Base-by-base conservation (phyloP, 2,797 vertebrate species). In the Euthynnus affinis region DNA sequence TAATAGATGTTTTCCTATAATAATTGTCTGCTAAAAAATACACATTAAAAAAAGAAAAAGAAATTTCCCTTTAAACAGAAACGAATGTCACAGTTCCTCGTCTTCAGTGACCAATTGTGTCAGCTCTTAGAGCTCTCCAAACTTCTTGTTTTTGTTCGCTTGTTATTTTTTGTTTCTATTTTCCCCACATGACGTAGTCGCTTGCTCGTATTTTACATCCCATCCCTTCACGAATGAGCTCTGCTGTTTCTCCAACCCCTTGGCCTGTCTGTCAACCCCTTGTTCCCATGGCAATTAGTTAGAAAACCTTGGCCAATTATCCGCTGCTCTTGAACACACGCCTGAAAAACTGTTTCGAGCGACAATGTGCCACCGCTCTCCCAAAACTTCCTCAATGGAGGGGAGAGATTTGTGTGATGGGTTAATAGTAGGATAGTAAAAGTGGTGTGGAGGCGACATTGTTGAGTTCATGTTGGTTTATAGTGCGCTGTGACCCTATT, bases 331-430 rank as follows among this genome's bases (percentile, higher is more conserved):
- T 15, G 61, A 85, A 84, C 80, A 27, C 74, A 27, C 44, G 60
- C 73, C 17, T 64, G 34, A 88, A 76, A 83, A 89, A 86, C 71
- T 22, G 67, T 78, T 78, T 57, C 3, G 56, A 78, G 76, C 5
- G 9, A 68, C 52, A 40, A 71, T 5, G 48, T 46, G 63, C 84
- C 85, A 44, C 74, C 76, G 23, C 86, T 61, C 83, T 73, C 9
- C 20, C 32, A 42, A 51, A 46, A 60, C 14, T 23, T 15, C 29
- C 56, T 87, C 77, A 88, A 91, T 83, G 34, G 90, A 61, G 0
- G 34, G 18, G 74, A 23, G 81, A 89, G 90, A 92, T 92, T 93
- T 92, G 89, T 92, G 93, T 89, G 91, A 92, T 85, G 67, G 91
- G 64, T 93, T 90, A 89, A 93, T 82, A 59, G 89, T 2, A 0